Evolutionary conservation across 2,888 invertebrate genomes (phyloP), one percentile per base, ranked within the genome.

Genomic region (Trissolcus japonicus): DNA sequence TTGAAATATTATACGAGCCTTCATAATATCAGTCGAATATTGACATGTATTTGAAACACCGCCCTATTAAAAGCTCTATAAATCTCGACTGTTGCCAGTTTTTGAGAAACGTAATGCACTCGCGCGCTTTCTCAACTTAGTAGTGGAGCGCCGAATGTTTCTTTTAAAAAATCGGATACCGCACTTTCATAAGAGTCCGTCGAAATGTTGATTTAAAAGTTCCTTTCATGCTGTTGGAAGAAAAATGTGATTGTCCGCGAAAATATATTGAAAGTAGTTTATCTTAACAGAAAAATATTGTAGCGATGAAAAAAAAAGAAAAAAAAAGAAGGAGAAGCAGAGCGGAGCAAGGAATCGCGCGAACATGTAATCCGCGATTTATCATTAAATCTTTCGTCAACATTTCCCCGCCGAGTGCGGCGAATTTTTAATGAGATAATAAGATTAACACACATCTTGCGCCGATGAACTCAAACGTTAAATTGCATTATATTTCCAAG

Each of bases 71-170:
- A 41, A 53, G 46, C 21, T 35, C 50, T 19, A 71, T 71, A 71
- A 62, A 62, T 62, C 55, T 29, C 51, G 41, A 51, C 25, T 40
- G 41, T 14, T 14, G 29, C 46, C 35, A 62, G 17, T 69, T 35
- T 21, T 69, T 61, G 55, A 69, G 61, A 69, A 69, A 69, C 61
- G 50, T 56, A 55, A 55, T 50, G 61, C 55, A 56, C 69, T 56
- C 55, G 53, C 11, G 35, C 35, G 35, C 35, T 35, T 50, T 69
- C 61, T 43, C 55, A 55, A 69, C 16, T 55, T 61, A 50, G 61
- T 29, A n/a, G n/a, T n/a, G n/a, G 43, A 67, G 41, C 59, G 21
- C 6, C 35, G 35, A 35, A 35, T 21, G 35, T 54, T 60, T 17
- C 19, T 53, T 54, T 4, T 13, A 59, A 53, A 68, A 54, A 68